Evolutionary conservation across 2,888 invertebrate species (phyloP), one percentile per base, ranked within the genome.

Genomic region (Rhyacophila evoluta): DNA sequence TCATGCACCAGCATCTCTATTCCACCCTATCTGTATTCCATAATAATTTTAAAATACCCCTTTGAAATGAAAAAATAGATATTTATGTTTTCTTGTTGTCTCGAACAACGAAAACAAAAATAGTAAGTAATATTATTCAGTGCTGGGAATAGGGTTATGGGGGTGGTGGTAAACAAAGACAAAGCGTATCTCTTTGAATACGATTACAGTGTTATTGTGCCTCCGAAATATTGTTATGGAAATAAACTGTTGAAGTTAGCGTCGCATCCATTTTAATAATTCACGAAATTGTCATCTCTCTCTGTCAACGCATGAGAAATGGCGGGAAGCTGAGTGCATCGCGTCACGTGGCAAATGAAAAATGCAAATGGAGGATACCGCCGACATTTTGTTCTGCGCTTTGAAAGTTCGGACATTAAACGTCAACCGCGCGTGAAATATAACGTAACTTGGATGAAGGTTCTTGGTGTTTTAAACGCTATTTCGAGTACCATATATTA

Each of bases 391-490:
- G 25, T 72, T 33, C 37, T 72, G 33, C 38, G 37, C 25, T 19
- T 27, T 68, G 28, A 70, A 75, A 39, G 29, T 75, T 75, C 38
- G 36, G 70, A 75, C 75, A 70, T 70, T 70, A 67, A 70, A 70
- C 27, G 75, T 75, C 69, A 29, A 69, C 27, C 75, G 75, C 38
- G 27, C 37, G 36, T 75, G 75, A 75, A 38, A 39, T 75, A 75
- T 75, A 37, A 28, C 67, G 8, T 19, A 75, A 75, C 38, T 75
- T 75, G 25, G n/a, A 27, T 25, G 38, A 33, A 72, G 37, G 38
- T 27, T 72, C 27, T 12, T 6, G 37, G 37, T 19, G 72, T 72
- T 72, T 25, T 72, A 37, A 37, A 37, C 72, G 37, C 36, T 19
- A 38, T 38, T 12, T 36, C 72, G 11, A 27, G 36, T 27, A 19